Percentiles rank a stretch among this genome's conserved stretches.
These are phyloP conservation scores for Noctua janthina DNA, from an alignment of 2,888 invertebrate genomes.

Conservation along the genomic window DNA sequence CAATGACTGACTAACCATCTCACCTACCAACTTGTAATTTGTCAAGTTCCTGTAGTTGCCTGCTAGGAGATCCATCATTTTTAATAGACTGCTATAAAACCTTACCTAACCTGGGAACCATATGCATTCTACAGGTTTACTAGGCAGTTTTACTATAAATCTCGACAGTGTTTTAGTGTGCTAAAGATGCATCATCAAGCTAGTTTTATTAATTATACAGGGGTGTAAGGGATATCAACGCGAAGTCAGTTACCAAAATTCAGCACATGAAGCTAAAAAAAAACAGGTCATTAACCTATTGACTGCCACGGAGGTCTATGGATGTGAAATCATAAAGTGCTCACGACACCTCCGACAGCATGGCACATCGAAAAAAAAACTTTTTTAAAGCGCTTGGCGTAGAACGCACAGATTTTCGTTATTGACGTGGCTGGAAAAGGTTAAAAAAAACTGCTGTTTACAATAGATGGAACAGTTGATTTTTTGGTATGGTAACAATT, in stretches of 20 bases:
- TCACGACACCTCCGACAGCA: no score
- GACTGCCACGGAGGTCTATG: no score
- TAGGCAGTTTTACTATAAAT: conserved; percentile 33
- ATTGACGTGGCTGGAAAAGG: neutral
- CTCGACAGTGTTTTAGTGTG: conserved; percentile 32
- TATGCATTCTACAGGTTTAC: neutral
- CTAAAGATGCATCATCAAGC: conserved; percentile 21
- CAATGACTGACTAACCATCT: neutral
- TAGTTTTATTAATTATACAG: conserved; percentile 11
- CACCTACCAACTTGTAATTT: neutral
- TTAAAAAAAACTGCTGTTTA: neutral
- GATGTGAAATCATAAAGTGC: no score
- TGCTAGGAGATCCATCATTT: neutral
- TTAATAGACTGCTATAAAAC: neutral
- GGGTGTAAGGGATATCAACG: neutral
- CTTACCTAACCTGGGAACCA: neutral
- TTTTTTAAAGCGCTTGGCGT: no score
- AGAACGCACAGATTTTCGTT: no score
- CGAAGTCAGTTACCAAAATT: neutral
- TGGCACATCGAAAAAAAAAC: no score
- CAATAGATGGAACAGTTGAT: neutral
- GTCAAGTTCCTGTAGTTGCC: neutral
- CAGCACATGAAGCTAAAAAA: neutral
- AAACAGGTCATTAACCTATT: no score
- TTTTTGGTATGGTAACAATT: neutral